These are phyloP conservation scores for Rhinogobius similis DNA, from an alignment of 2,113 vertebrate species.

Conservation along the genomic window DNA sequence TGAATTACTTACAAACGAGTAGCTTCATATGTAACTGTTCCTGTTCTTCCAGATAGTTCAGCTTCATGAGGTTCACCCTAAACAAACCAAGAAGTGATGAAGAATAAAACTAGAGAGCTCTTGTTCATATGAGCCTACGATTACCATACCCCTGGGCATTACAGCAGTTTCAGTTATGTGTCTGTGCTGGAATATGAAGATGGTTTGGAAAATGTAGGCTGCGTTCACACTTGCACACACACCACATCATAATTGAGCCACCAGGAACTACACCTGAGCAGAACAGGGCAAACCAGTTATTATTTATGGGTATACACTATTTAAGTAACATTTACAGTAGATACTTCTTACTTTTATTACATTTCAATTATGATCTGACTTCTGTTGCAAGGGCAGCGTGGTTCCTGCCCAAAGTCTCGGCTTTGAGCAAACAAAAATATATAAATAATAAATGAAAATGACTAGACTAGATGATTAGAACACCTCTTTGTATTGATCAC, in stretches of 20 bases:
- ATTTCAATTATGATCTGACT: too few relatives aligned
- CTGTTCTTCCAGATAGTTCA: slow-evolving; percentile 23
- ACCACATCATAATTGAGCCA: background rate
- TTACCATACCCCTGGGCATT: background rate
- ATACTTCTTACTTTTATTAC: too few relatives aligned
- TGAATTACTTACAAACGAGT: background rate
- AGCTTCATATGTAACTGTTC: slow-evolving; percentile 11
- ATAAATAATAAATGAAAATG: too few relatives aligned
- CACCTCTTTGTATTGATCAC: too few relatives aligned
- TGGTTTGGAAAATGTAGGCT: background rate
- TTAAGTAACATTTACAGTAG: too few relatives aligned
- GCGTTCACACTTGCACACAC: background rate
- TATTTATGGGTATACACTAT: too few relatives aligned
- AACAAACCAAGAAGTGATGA: background rate
- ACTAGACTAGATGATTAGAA: too few relatives aligned
- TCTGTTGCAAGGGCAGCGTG: too few relatives aligned
- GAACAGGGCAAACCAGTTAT: too few relatives aligned
- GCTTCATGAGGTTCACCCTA: slow-evolving; percentile 11
- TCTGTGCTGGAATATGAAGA: background rate
- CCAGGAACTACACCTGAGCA: too few relatives aligned
- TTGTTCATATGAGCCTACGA: background rate
- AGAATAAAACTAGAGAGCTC: background rate
- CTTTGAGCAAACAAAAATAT: too few relatives aligned
- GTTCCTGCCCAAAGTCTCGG: too few relatives aligned
- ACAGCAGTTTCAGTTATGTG: background rate